Percentiles rank a stretch among this genome's conserved stretches.
Evolutionary conservation across 2,797 vertebrate genomes (phyloP).

Genomic region (Bryconaethiops microstoma): DNA sequence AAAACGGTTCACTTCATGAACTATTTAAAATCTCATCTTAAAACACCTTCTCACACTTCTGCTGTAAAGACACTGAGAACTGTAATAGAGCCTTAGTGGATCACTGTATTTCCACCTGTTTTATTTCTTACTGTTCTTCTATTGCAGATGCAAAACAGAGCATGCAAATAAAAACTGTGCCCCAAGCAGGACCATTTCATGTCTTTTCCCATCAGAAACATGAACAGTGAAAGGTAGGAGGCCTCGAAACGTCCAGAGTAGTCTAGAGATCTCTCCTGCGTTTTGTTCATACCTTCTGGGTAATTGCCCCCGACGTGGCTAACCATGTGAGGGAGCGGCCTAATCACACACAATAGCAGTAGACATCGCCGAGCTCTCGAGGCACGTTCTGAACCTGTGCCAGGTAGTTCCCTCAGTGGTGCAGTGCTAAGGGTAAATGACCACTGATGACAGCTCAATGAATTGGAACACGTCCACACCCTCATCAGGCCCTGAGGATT

Average conservation of each 20-base stretch:
- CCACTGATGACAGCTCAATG: conserved; percentile 32
- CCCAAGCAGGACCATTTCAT: neutral
- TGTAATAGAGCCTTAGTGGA: too few species aligned
- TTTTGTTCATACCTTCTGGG: conserved; percentile 22
- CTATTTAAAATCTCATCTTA: too few species aligned
- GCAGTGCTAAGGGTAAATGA: conserved; percentile 23
- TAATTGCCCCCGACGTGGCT: conserved; percentile 29
- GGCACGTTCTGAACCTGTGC: neutral
- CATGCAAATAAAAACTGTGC: neutral
- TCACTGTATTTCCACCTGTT: too few species aligned
- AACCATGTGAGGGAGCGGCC: conserved; percentile 25
- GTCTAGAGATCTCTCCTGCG: neutral
- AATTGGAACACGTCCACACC: conserved; percentile 20
- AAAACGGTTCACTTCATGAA: too few species aligned
- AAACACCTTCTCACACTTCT: too few species aligned
- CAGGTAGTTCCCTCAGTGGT: conserved; percentile 17
- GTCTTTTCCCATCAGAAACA: neutral
- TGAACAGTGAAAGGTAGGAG: neutral
- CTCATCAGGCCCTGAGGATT: neutral
- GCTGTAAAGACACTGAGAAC: too few species aligned
- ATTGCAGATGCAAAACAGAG: too few species aligned
- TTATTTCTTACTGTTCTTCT: too few species aligned
- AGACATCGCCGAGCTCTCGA: conserved; percentile 6
- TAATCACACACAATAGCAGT: conserved; percentile 38
- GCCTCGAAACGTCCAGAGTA: neutral